Conservation (phyloP, 2,888 invertebrate genomes). For the Melinaea marsaeus region DNA sequence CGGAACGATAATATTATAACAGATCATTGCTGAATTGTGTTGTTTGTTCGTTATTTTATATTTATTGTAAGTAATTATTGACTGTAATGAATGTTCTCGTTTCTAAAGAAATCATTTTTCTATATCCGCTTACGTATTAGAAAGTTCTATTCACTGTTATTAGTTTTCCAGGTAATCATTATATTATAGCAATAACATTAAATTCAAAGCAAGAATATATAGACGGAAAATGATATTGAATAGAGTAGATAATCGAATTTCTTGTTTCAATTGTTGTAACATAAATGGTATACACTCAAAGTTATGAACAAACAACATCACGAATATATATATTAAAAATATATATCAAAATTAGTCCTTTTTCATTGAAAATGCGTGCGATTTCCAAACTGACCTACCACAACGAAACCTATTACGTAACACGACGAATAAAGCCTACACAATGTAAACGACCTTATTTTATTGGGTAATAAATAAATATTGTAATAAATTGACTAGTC, state of each 20-base stretch:
- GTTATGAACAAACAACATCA: too few species aligned
- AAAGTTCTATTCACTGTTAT: background rate
- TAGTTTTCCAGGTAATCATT: background rate
- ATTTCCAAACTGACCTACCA: slow-evolving; percentile 61
- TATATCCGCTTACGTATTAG: background rate
- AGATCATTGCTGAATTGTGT: slow-evolving; percentile 65
- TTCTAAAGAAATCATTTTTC: slow-evolving; percentile 6
- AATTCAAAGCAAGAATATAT: too few species aligned
- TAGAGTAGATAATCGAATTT: background rate
- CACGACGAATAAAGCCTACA: background rate
- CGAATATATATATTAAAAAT: too few species aligned
- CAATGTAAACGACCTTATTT: slow-evolving; percentile 6
- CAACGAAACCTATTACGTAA: slow-evolving; percentile 40
- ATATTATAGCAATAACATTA: background rate
- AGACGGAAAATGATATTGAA: too few species aligned
- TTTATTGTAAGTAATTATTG: background rate
- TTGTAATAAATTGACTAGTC: background rate
- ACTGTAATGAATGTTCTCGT: background rate
- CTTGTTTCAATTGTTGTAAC: background rate
- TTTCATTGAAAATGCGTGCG: slow-evolving; percentile 7
- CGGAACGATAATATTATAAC: slow-evolving; percentile 67
- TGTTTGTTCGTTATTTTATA: slow-evolving; percentile 36
- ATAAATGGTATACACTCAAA: too few species aligned
- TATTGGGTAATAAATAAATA: too few species aligned
- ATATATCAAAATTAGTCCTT: too few species aligned